Evolutionary conservation across 1,140 invertebrate species (phyloP).

Genomic region (Psilanteris sp.): DNA sequence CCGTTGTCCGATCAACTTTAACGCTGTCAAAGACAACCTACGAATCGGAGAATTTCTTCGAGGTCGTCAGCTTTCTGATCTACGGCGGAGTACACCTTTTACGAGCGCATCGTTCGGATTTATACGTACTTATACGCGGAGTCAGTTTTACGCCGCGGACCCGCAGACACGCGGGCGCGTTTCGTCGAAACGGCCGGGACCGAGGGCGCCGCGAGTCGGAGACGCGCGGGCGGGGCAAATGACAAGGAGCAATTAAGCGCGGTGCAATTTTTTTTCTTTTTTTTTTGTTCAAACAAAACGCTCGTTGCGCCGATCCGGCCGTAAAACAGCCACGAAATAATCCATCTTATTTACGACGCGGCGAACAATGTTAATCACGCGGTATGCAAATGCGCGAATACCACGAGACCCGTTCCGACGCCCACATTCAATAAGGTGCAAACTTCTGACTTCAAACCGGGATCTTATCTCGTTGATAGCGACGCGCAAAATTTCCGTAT

Average conservation of each 20-base stretch:
- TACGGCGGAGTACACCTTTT: slow-evolving; percentile 61
- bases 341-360: slow-evolving; percentile 49
- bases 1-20: slow-evolving; percentile 42
- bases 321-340: slow-evolving; percentile 30
- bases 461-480: slow-evolving; percentile 57
- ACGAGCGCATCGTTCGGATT: slow-evolving; percentile 63
- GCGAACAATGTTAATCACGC: slow-evolving; percentile 23
- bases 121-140: slow-evolving; percentile 60
- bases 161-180: too few relatives aligned
- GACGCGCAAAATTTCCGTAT: slow-evolving; percentile 61
- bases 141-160: slow-evolving; percentile 40
- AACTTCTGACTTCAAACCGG: slow-evolving; percentile 57
- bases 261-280: too few relatives aligned
- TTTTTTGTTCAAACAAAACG: too few relatives aligned
- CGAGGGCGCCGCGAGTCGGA: too few relatives aligned
- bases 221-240: too few relatives aligned
- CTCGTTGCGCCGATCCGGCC: too few relatives aligned
- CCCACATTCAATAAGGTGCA: slow-evolving; percentile 58
- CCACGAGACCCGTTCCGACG: slow-evolving; percentile 35
- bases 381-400: slow-evolving; percentile 44
- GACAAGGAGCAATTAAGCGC: too few relatives aligned
- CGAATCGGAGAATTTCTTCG: slow-evolving; percentile 41
- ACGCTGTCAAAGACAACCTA: slow-evolving; percentile 41
- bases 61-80: slow-evolving; percentile 51
- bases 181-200: too few relatives aligned